Percentiles rank a stretch among this genome's conserved stretches.
These are phyloP conservation scores for Silurus meridionalis DNA, from an alignment of 2,113 vertebrate species.

Conservation along the genomic window DNA sequence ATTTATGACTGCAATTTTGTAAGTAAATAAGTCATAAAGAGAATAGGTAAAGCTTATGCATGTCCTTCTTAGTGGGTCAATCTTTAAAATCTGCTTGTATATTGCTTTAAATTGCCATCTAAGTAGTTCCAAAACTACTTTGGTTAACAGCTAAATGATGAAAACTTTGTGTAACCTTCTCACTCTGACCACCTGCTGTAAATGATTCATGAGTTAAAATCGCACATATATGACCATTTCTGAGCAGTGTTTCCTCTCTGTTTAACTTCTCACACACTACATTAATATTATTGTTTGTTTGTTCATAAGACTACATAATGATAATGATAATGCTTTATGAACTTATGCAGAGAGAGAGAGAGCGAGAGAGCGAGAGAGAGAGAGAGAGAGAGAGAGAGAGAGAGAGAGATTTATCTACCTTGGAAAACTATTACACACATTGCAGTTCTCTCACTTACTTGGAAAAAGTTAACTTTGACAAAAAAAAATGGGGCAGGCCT, in stretches of 20 bases:
- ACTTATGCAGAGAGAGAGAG: neutral
- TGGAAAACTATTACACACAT: neutral
- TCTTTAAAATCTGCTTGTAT: neutral
- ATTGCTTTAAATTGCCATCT: neutral
- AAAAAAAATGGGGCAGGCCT: constrained; percentile 28
- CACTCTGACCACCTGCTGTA: too few species aligned
- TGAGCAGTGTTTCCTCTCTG: neutral
- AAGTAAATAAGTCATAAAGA: neutral
- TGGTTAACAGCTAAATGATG: neutral
- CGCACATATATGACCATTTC: neutral
- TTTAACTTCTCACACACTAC: neutral
- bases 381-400: constrained; percentile 6
- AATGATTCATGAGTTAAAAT: neutral
- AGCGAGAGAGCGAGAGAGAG: constrained; percentile 11
- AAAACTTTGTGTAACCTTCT: too few species aligned
- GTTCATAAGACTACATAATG: neutral
- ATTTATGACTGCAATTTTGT: neutral
- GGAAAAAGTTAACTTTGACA: neutral
- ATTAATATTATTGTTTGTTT: neutral
- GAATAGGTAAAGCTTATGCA: neutral
- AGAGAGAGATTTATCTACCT: neutral
- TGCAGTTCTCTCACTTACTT: neutral
- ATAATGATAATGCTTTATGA: too few species aligned
- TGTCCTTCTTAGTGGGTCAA: neutral
- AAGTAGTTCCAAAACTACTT: neutral